Evolutionary conservation across 1,140 invertebrate species (phyloP).

Genomic region (Aphaenogaster ashmeadi): DNA sequence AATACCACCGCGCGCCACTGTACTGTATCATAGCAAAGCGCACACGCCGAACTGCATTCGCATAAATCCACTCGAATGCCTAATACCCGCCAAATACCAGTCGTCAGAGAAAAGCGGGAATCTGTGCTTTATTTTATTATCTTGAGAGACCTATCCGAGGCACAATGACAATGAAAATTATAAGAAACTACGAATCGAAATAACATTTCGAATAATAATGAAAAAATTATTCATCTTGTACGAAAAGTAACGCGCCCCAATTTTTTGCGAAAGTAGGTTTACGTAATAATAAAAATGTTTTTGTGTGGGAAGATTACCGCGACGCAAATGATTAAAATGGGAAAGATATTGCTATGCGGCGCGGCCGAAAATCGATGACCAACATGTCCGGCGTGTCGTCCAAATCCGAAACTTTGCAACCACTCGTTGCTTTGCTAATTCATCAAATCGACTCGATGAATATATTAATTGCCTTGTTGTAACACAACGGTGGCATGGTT

Average conservation of each 20-base stretch:
- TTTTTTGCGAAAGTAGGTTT: background rate
- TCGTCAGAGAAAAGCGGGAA: constrained; percentile 48
- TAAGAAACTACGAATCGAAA: background rate
- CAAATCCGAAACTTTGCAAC: constrained; percentile 42
- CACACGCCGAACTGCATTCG: constrained; percentile 68
- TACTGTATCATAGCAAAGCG: constrained; percentile 69
- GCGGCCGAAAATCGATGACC: constrained; percentile 55
- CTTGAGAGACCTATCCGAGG: background rate
- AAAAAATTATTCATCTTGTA: constrained; percentile 3
- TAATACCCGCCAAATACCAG: constrained; percentile 66
- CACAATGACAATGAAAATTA: background rate
- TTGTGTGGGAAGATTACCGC: background rate
- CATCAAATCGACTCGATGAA: constrained; percentile 64
- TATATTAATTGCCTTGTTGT: constrained; percentile 64
- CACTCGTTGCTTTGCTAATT: constrained; percentile 61
- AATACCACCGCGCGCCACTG: constrained; percentile 53
- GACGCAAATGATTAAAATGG: constrained; percentile 10
- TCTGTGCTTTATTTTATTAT: constrained; percentile 63
- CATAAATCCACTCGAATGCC: constrained; percentile 72
- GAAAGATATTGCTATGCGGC: background rate
- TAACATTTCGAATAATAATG: background rate
- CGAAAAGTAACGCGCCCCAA: background rate
- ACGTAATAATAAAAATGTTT: background rate
- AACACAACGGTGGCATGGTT: constrained; percentile 46
- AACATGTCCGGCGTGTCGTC: constrained; percentile 38